These are phyloP conservation scores for Gortyna flavago DNA, from an alignment of 2,888 invertebrate genomes.

Conservation along the genomic window DNA sequence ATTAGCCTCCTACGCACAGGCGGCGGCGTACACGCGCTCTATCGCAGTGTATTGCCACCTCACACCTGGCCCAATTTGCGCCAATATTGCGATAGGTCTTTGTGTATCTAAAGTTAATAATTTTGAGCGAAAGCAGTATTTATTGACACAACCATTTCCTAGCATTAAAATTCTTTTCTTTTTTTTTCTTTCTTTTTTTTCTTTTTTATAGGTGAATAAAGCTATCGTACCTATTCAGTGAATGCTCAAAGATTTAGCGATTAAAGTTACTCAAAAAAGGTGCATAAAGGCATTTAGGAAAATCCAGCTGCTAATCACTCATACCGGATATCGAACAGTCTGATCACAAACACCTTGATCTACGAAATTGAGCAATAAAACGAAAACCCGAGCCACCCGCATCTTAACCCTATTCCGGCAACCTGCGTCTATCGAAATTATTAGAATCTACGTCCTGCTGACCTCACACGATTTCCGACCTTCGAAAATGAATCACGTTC, in stretches of 20 bases:
- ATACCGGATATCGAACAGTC: conserved; percentile 45
- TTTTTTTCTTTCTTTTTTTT: too few relatives aligned
- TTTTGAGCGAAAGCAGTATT: conserved; percentile 7
- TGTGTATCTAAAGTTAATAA: background rate
- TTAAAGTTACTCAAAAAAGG: background rate
- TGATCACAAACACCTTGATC: conserved; percentile 45
- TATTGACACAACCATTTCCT: background rate
- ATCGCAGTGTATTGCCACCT: conserved; percentile 21
- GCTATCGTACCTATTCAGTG: background rate
- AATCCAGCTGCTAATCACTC: conserved; percentile 19
- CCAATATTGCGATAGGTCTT: conserved; percentile 19
- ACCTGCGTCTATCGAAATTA: conserved; percentile 39
- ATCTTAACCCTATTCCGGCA: conserved; percentile 41
- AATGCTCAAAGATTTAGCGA: background rate
- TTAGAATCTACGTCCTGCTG: conserved; percentile 55
- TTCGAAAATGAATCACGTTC: conserved; percentile 72
- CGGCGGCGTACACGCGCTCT: conserved; percentile 20
- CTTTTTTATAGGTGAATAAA: background rate
- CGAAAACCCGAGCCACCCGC: conserved; percentile 41
- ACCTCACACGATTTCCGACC: conserved; percentile 65
- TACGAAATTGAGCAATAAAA: conserved; percentile 58
- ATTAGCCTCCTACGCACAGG: conserved; percentile 78
- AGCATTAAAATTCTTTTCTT: too few relatives aligned
- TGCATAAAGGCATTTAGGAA: background rate
- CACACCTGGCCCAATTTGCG: conserved; percentile 51